A percentile compares a stretch with the other conserved stretches of the same genome.
phyloP scores from a whole-genome alignment of 2,797 vertebrate species.

The Xiphorhynchus erythropygius region DNA sequence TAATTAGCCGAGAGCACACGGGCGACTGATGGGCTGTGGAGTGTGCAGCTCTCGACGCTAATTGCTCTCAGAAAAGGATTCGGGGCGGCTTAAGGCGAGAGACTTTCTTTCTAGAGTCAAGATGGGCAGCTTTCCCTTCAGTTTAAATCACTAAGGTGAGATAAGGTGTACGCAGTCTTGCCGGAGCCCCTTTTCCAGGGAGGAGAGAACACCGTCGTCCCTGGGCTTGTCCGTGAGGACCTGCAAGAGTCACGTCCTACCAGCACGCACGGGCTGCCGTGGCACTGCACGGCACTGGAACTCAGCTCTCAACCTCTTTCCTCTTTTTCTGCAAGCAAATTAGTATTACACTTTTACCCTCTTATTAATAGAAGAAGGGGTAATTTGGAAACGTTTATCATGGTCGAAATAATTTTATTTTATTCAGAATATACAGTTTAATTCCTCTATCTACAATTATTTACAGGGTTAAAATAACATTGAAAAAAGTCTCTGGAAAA shows the following conservation, averaged over 20 bases:
- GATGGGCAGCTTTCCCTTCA: constrained; percentile 21
- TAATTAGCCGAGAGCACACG: constrained; percentile 69
- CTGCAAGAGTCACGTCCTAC: background rate
- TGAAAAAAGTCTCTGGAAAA: constrained; percentile 83
- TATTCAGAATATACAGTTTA: constrained; percentile 89
- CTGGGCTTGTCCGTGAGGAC: background rate
- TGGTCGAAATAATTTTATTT: constrained; percentile 87
- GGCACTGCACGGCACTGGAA: background rate
- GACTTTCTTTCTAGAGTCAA: constrained; percentile 11
- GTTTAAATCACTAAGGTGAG: background rate
- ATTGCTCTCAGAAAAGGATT: constrained; percentile 67
- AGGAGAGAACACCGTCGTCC: background rate
- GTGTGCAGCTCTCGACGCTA: constrained; percentile 52
- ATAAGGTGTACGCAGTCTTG: background rate
- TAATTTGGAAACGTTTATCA: constrained; percentile 50
- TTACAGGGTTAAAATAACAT: constrained; percentile 84
- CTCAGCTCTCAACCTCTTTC: background rate
- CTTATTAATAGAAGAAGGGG: background rate
- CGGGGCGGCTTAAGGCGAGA: constrained; percentile 42
- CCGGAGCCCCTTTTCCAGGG: background rate
- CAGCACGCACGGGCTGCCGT: background rate
- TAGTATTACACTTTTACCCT: background rate
- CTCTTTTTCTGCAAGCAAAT: background rate
- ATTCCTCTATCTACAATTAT: constrained; percentile 88
- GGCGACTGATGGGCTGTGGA: constrained; percentile 44